Evolutionary conservation across 2,888 invertebrate species (phyloP).

Genomic region (Drosophila mimica): DNA sequence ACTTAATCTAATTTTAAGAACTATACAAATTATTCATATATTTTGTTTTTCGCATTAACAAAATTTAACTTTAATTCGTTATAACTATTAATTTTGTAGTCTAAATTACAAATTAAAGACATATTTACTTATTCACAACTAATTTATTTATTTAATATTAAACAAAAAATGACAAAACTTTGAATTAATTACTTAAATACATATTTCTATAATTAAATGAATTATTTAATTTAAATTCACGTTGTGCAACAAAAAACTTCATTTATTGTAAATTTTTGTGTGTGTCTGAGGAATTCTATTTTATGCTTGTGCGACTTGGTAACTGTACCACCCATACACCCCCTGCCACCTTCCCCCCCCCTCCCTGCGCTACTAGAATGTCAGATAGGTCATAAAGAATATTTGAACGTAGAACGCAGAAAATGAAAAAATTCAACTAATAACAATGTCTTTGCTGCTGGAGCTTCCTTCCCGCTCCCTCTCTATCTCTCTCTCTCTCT

Average conservation of each 20-base stretch:
- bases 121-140: too few relatives aligned
- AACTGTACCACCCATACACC: not conserved
- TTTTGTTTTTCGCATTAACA: too few relatives aligned
- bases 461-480: not conserved
- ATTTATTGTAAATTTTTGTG: not conserved
- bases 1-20: too few relatives aligned
- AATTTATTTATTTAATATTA: too few relatives aligned
- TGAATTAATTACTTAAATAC: not conserved
- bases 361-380: not conserved
- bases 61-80: too few relatives aligned
- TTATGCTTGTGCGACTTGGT: slow-evolving; percentile 6
- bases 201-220: not conserved
- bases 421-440: slow-evolving; percentile 57
- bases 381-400: slow-evolving; percentile 45
- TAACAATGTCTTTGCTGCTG: slow-evolving; percentile 49
- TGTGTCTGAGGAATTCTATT: not conserved
- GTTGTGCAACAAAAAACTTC: not conserved
- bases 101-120: too few relatives aligned
- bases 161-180: too few relatives aligned
- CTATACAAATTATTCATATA: too few relatives aligned
- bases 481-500: not conserved
- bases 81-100: too few relatives aligned
- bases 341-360: fast-evolving
- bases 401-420: slow-evolving; percentile 34
- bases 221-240: not conserved